Conservation (phyloP, 2,888 invertebrate genomes). For the Athrips mouffetella region DNA sequence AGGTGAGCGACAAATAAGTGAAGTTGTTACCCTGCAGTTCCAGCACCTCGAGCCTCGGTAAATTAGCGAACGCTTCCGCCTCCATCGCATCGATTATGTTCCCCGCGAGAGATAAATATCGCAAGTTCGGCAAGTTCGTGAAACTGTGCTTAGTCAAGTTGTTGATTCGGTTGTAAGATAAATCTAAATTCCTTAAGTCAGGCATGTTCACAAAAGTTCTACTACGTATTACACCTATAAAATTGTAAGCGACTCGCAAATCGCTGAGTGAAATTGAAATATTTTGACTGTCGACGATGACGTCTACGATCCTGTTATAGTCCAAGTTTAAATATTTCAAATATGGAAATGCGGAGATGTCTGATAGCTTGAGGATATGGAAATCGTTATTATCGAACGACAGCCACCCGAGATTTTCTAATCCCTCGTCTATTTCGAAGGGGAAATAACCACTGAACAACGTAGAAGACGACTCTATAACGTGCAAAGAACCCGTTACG, state of each 20-base stretch:
- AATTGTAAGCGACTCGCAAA: conserved; percentile 89
- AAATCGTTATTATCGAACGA: conserved; percentile 93
- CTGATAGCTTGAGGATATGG: conserved; percentile 83
- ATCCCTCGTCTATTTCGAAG: conserved; percentile 84
- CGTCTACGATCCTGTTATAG: conserved; percentile 86
- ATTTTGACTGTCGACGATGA: conserved; percentile 83
- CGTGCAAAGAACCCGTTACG: conserved; percentile 86
- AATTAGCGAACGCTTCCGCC: conserved; percentile 84
- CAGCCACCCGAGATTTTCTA: conserved; percentile 87
- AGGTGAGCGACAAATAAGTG: conserved; percentile 81
- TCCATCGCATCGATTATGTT: conserved; percentile 88
- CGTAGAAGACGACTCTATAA: conserved; percentile 91
- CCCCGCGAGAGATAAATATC: conserved; percentile 89
- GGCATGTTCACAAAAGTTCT: conserved; percentile 85
- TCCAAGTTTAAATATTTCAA: conserved; percentile 91
- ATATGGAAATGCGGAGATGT: conserved; percentile 82
- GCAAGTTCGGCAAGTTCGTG: conserved; percentile 85
- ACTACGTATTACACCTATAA: conserved; percentile 81
- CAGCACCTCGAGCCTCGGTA: conserved; percentile 86
- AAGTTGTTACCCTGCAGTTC: conserved; percentile 90
- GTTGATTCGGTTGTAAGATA: conserved; percentile 87
- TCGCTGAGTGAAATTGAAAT: conserved; percentile 86
- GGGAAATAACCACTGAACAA: conserved; percentile 89
- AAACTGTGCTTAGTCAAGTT: conserved; percentile 85
- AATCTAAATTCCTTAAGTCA: conserved; percentile 86